A percentile compares a stretch with the other conserved stretches of the same genome.
phyloP scores from a whole-genome alignment of 2,113 vertebrate genomes.

The Hiodon alosoides region DNA sequence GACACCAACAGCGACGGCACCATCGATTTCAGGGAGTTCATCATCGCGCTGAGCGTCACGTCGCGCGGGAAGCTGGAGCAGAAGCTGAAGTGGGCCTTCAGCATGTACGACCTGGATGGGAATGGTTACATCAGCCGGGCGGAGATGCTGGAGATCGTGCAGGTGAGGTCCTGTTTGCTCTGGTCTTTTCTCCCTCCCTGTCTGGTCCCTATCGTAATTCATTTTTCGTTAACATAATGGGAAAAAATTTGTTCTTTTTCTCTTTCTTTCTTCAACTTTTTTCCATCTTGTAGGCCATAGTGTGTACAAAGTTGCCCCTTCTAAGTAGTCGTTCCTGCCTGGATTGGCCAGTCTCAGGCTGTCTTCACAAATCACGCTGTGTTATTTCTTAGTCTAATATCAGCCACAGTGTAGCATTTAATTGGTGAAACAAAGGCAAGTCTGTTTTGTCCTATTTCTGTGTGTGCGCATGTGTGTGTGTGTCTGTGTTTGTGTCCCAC shows the following conservation, averaged over 20 bases:
- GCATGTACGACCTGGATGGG: conserved; percentile 81
- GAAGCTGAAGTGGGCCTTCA: conserved; percentile 83
- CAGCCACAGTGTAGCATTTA: too few species aligned
- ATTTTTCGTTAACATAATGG: background rate
- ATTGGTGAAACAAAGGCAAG: too few species aligned
- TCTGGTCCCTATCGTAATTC: background rate
- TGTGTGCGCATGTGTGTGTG: too few species aligned
- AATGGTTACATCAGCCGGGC: conserved; percentile 82
- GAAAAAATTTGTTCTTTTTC: background rate
- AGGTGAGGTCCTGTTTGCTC: conserved; percentile 50
- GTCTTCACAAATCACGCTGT: too few species aligned
- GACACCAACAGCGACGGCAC: conserved; percentile 38
- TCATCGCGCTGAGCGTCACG: conserved; percentile 38
- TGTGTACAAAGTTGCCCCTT: too few species aligned
- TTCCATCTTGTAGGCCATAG: background rate
- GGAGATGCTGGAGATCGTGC: conserved; percentile 83
- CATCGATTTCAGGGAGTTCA: conserved; percentile 40
- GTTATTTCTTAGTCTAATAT: too few species aligned
- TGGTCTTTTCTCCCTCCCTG: background rate
- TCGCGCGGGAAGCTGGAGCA: conserved; percentile 39
- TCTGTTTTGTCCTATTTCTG: too few species aligned
- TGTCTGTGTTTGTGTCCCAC: too few species aligned
- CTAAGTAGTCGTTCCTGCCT: too few species aligned
- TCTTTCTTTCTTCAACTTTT: background rate
- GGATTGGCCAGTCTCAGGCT: too few species aligned